Percentiles rank a stretch among this genome's conserved stretches.
These are phyloP conservation scores for Hipparchia semele DNA, from an alignment of 2,888 invertebrate species.

Conservation along the genomic window DNA sequence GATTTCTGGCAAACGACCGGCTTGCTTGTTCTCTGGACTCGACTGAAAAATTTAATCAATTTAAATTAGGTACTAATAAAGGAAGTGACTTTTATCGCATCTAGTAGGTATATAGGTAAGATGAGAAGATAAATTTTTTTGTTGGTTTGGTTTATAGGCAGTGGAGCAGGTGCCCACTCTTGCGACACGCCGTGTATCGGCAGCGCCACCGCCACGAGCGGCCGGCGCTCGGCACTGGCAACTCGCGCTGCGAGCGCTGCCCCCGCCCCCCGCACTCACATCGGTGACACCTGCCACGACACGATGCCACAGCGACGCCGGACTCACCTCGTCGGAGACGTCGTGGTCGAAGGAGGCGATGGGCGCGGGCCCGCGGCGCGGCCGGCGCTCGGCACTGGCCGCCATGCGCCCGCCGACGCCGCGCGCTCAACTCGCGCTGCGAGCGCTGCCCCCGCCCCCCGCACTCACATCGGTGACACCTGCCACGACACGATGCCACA, in stretches of 20 bases:
- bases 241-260: constrained; percentile 39
- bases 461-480: too few species aligned
- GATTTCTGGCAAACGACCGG: constrained; percentile 81
- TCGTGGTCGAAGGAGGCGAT: constrained; percentile 96
- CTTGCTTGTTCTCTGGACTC: constrained; percentile 83
- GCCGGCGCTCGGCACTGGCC: constrained; percentile 57
- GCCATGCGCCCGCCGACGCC: constrained; percentile 47
- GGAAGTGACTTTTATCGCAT: too few species aligned
- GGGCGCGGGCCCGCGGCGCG: constrained; percentile 93
- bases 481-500: neutral
- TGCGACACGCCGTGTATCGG: too few species aligned
- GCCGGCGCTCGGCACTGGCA: constrained; percentile 56
- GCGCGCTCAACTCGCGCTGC: constrained; percentile 26
- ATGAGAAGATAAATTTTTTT: too few species aligned
- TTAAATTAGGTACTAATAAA: too few species aligned
- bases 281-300: neutral
- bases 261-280: constrained; percentile 31
- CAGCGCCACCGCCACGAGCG: too few species aligned
- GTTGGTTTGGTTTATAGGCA: too few species aligned
- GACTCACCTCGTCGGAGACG: constrained; percentile 89
- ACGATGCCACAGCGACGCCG: neutral
- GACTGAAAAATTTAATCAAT: constrained; percentile 63
- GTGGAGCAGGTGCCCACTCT: too few species aligned
- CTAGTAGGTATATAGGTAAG: too few species aligned
- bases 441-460: constrained; percentile 15